These are phyloP conservation scores for Morphnarchus princeps DNA, from an alignment of 2,113 vertebrate species.

Conservation along the genomic window DNA sequence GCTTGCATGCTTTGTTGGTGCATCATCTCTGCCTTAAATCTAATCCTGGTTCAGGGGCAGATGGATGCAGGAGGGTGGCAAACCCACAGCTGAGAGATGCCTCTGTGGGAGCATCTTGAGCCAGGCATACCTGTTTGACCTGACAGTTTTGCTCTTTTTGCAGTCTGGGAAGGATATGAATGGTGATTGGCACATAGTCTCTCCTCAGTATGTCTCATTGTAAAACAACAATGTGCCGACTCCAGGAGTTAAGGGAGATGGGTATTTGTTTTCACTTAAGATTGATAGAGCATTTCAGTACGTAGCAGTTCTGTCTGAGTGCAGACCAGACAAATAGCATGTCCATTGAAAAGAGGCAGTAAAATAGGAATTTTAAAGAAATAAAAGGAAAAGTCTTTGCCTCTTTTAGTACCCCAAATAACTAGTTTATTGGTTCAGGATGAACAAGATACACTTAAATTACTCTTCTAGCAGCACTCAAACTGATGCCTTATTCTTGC, in stretches of 20 bases:
- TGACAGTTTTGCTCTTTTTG: not conserved
- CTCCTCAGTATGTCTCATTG: not conserved
- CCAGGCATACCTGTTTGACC: not conserved
- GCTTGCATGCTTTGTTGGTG: not conserved
- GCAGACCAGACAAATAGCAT: not conserved
- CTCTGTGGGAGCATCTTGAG: not conserved
- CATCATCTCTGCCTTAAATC: not conserved
- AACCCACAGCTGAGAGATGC: not conserved
- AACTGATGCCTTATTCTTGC: not conserved
- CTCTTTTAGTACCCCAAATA: not conserved
- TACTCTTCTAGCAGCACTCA: not conserved
- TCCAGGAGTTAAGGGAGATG: not conserved
- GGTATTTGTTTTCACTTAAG: not conserved
- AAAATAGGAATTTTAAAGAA: not conserved
- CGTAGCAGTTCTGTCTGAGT: not conserved
- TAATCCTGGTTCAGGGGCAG: not conserved
- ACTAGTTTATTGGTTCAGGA: not conserved
- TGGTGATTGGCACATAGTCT: not conserved
- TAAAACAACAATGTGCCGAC: fast-evolving
- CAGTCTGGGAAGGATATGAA: not conserved
- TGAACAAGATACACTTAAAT: not conserved
- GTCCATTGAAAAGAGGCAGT: not conserved
- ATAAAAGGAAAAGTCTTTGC: not conserved
- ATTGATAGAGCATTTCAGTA: not conserved
- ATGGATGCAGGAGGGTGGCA: not conserved